These are phyloP conservation scores for Macrostomum lignano DNA, from an alignment of 1,140 invertebrate species.

Conservation along the genomic window DNA sequence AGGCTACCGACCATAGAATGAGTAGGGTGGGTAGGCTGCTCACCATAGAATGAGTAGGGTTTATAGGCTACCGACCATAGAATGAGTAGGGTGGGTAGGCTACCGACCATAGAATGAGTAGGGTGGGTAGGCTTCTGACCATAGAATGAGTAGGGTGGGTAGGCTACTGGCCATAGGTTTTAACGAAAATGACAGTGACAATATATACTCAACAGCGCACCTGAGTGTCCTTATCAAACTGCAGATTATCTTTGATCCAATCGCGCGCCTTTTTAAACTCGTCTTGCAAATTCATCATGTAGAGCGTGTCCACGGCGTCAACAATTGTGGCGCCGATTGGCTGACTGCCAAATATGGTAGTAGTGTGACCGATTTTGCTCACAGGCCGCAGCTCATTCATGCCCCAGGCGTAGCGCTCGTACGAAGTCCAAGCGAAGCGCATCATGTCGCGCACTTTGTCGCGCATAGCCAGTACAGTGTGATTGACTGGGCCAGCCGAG, in stretches of 20 bases:
- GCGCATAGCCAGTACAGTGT: no score
- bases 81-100: no score
- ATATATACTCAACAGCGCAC: constrained; percentile 1
- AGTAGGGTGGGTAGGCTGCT: no score
- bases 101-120: no score
- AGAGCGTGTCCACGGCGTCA: constrained; percentile 79
- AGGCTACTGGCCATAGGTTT: no score
- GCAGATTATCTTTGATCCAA: constrained; percentile 63
- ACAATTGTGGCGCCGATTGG: constrained; percentile 75
- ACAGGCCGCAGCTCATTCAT: constrained; percentile 79
- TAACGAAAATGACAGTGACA: constrained; percentile 5
- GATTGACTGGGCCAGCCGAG: no score
- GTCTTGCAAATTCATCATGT: constrained; percentile 75
- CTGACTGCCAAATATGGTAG: constrained; percentile 60
- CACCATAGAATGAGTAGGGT: no score
- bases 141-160: no score
- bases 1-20: no score
- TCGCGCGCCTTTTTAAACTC: constrained; percentile 68
- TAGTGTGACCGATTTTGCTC: constrained; percentile 44
- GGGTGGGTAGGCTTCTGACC: no score
- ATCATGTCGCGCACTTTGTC: no score
- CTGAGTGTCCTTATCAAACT: constrained; percentile 44
- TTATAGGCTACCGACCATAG: no score
- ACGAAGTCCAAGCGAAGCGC: constrained; percentile 56
- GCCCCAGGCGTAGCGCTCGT: constrained; percentile 82